Percentiles rank a stretch among this genome's conserved stretches.
Evolutionary conservation across 1,140 invertebrate genomes (phyloP).

Genomic region (Polyergus mexicanus): DNA sequence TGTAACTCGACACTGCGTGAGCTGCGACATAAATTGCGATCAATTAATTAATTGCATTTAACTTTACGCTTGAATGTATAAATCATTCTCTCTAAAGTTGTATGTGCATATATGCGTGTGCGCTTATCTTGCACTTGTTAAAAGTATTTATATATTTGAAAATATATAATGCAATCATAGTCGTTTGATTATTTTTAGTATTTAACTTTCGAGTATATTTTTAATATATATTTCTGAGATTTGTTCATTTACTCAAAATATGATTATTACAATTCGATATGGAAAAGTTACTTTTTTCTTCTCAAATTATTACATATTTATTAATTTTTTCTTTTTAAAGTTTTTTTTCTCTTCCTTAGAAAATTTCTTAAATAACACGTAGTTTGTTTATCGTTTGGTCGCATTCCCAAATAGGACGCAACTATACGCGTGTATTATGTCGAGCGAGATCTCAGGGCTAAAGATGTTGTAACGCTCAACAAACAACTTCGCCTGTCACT

Average conservation of each 20-base stretch:
- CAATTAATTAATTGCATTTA: slow-evolving; percentile 27
- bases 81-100: background rate
- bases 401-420: background rate
- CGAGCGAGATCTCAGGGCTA: slow-evolving; percentile 18
- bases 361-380: background rate
- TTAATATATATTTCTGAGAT: background rate
- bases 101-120: too few relatives aligned
- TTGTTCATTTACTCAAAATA: background rate
- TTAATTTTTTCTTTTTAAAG: background rate
- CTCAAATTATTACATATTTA: background rate
- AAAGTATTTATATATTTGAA: background rate
- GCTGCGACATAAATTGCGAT: slow-evolving; percentile 69
- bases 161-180: background rate
- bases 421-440: background rate
- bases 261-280: slow-evolving; percentile 1
- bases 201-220: background rate
- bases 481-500: slow-evolving; percentile 35
- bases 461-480: background rate
- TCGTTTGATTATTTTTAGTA: background rate
- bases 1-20: slow-evolving; percentile 73
- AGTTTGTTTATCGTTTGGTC: background rate
- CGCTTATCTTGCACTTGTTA: background rate
- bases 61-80: background rate
- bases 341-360: background rate
- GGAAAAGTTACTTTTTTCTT: background rate